Evolutionary conservation across 2,113 vertebrate genomes (phyloP).

Genomic region (Poicephalus meyeri): DNA sequence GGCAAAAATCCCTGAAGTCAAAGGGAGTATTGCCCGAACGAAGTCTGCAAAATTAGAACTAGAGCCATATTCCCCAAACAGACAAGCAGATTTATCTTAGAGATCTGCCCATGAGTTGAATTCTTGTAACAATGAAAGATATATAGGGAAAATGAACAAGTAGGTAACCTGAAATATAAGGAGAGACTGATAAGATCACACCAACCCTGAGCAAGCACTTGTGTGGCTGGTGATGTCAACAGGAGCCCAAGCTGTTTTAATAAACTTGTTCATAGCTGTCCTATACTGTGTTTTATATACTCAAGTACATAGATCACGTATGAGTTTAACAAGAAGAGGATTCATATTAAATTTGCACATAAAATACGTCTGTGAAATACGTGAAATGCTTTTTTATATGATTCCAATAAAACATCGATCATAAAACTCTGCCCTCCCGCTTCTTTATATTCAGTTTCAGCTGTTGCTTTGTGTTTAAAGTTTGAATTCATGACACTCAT

Average conservation of each 20-base stretch:
- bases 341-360: constrained; percentile 71
- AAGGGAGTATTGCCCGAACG: constrained; percentile 52
- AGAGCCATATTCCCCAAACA: constrained; percentile 62
- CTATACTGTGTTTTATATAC: constrained; percentile 62
- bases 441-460: constrained; percentile 37
- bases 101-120: constrained; percentile 67
- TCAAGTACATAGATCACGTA: constrained; percentile 63
- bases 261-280: constrained; percentile 74
- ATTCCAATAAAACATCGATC: constrained; percentile 73
- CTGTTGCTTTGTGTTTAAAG: constrained; percentile 46
- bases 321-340: constrained; percentile 76
- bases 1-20: constrained; percentile 67
- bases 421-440: constrained; percentile 65
- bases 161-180: constrained; percentile 61
- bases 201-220: constrained; percentile 69
- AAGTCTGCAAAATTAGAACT: constrained; percentile 62
- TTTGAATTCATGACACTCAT: constrained; percentile 20
- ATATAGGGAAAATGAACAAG: constrained; percentile 46
- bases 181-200: constrained; percentile 70
- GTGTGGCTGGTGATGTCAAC: constrained; percentile 74
- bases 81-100: constrained; percentile 53
- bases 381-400: constrained; percentile 67
- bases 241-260: constrained; percentile 73
- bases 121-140: constrained; percentile 69
- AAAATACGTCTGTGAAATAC: constrained; percentile 68